Evolutionary conservation across 2,888 invertebrate species (phyloP).

Genomic region (Apotomis betuletana): DNA sequence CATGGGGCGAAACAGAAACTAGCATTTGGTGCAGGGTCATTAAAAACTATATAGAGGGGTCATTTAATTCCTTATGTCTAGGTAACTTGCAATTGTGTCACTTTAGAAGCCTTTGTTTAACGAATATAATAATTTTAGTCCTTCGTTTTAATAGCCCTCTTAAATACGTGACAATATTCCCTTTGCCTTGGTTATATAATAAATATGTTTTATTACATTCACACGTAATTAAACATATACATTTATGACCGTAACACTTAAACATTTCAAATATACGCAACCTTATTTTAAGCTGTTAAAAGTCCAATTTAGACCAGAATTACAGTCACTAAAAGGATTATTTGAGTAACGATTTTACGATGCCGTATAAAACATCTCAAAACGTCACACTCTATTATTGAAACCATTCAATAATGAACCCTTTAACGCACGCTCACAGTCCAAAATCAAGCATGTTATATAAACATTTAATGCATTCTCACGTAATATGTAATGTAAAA

Average conservation of each 20-base stretch:
- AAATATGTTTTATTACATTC: constrained; percentile 11
- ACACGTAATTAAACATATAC: neutral
- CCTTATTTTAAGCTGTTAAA: neutral
- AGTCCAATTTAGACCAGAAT: neutral
- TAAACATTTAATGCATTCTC: neutral
- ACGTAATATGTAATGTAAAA: neutral
- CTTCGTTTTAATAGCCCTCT: constrained; percentile 13
- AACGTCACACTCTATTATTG: neutral
- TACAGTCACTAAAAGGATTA: neutral
- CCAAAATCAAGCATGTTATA: neutral
- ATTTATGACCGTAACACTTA: neutral
- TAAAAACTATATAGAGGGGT: too few relatives aligned
- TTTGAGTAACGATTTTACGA: neutral
- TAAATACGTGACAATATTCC: constrained; percentile 13
- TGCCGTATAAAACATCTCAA: neutral
- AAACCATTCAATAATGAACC: neutral
- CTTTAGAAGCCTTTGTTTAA: too few relatives aligned
- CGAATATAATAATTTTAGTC: neutral
- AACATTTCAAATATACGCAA: neutral
- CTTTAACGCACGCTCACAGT: neutral
- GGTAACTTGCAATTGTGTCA: too few relatives aligned
- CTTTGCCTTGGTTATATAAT: constrained; percentile 5
- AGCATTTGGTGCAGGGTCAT: too few relatives aligned
- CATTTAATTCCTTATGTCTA: too few relatives aligned
- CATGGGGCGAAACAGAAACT: too few relatives aligned